These are phyloP conservation scores for Autographa gamma DNA, from an alignment of 2,888 invertebrate genomes.

Conservation along the genomic window DNA sequence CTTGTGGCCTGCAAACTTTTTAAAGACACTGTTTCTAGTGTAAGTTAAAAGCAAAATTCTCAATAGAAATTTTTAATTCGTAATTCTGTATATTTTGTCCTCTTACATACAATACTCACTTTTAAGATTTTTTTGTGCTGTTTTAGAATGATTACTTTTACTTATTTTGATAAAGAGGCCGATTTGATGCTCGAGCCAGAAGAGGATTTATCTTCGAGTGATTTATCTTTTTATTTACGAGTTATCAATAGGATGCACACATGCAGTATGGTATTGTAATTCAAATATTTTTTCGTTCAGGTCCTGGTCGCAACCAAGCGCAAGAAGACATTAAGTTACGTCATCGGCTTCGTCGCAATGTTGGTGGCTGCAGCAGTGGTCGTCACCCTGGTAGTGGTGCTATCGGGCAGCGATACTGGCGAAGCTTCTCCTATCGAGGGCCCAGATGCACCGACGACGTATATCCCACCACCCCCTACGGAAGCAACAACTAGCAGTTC, in stretches of 20 bases:
- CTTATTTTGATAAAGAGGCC: too few species aligned
- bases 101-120: neutral
- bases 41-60: neutral
- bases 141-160: too few species aligned
- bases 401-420: constrained; percentile 78
- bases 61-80: neutral
- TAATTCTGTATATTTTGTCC: neutral
- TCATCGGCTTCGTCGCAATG: constrained; percentile 88
- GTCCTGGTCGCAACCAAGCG: constrained; percentile 90
- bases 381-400: constrained; percentile 89
- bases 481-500: constrained; percentile 48
- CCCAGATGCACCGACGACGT: constrained; percentile 64
- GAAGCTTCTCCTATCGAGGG: constrained; percentile 68
- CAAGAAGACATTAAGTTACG: constrained; percentile 87
- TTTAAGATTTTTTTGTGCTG: too few species aligned
- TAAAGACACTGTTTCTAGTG: neutral
- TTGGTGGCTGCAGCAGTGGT: constrained; percentile 89
- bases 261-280: too few species aligned
- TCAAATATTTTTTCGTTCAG: constrained; percentile 71
- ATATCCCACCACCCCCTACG: constrained; percentile 43
- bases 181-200: too few species aligned
- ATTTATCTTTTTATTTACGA: too few species aligned
- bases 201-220: too few species aligned
- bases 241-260: too few species aligned
- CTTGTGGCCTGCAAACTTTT: too few species aligned